phyloP scores from a whole-genome alignment of 2,888 invertebrate species.

The Caenorhabditis angaria region DNA sequence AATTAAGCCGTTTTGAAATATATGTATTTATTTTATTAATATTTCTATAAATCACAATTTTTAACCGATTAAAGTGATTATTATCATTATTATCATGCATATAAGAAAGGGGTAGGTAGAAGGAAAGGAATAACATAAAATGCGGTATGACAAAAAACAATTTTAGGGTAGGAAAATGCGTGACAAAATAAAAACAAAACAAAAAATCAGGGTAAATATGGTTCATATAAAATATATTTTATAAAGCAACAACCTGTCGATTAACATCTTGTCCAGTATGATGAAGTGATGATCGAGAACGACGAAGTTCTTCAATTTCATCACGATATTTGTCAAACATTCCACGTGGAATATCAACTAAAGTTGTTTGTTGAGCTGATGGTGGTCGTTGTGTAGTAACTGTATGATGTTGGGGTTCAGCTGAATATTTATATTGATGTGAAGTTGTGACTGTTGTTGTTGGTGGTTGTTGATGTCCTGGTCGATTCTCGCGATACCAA shows the following conservation, averaged over 20 bases:
- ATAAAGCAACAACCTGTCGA: conserved; percentile 63
- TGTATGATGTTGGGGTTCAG: conserved; percentile 20
- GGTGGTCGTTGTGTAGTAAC: conserved; percentile 11
- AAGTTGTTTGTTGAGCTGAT: conserved; percentile 4
- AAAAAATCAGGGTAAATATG: conserved; percentile 4
- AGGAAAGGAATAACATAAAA: conserved; percentile 8
- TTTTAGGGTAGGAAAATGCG: conserved; percentile 16
- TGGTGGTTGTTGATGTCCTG: conserved; percentile 17
- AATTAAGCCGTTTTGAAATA: neutral
- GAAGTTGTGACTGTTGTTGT: too few relatives aligned
- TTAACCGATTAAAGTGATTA: neutral
- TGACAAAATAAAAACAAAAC: conserved; percentile 10
- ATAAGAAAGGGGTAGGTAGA: neutral
- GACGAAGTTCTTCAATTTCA: conserved; percentile 71
- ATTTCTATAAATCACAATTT: neutral
- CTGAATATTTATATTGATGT: conserved; percentile 23
- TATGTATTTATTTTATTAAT: neutral
- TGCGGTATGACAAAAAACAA: neutral
- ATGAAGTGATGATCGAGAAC: conserved; percentile 67
- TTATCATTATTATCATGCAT: too few relatives aligned
- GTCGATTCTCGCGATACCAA: conserved; percentile 68
- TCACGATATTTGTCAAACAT: conserved; percentile 72
- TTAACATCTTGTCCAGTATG: conserved; percentile 52
- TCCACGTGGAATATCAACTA: conserved; percentile 64
- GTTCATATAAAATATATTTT: conserved; percentile 10